Conservation (phyloP, 2,113 vertebrate species). For the Aplodontia rufa region DNA sequence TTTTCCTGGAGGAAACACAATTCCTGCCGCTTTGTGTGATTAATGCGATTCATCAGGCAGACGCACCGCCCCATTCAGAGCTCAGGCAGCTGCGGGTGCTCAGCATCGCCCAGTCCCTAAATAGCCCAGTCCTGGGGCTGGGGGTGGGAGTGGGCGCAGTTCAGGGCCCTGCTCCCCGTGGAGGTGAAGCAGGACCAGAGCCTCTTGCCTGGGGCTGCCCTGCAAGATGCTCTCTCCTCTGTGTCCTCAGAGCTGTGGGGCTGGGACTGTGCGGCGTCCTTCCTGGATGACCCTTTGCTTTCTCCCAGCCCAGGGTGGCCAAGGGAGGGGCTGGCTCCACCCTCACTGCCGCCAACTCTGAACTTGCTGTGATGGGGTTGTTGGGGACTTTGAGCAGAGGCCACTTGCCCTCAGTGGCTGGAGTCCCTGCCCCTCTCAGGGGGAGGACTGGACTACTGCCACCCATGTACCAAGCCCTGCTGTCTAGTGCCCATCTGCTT, state of each 20-base stretch:
- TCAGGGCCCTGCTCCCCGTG: rapidly evolving
- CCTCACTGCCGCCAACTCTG: rapidly evolving
- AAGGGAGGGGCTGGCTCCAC: rapidly evolving
- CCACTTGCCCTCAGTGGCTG: not conserved
- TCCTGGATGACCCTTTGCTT: rapidly evolving
- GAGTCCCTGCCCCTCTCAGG: rapidly evolving
- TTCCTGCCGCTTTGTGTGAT: not conserved
- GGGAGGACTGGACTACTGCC: not conserved
- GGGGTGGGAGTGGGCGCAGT: not conserved
- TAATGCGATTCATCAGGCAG: not conserved
- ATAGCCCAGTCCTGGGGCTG: not conserved
- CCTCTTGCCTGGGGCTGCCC: rapidly evolving
- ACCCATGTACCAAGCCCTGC: rapidly evolving
- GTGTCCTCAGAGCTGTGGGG: not conserved
- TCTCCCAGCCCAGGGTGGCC: rapidly evolving
- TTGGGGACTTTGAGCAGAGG: not conserved
- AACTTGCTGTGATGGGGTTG: rapidly evolving
- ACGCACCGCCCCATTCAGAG: rapidly evolving
- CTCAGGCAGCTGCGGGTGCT: not conserved
- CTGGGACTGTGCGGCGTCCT: not conserved
- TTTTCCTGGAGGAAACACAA: not conserved
- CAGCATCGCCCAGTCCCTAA: rapidly evolving
- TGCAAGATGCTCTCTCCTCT: rapidly evolving
- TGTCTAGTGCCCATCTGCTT: rapidly evolving
- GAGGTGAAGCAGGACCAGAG: not conserved